A percentile compares a stretch with the other conserved stretches of the same genome.
phyloP scores from a whole-genome alignment of 1,140 invertebrate species.

The Aphelinus certus region DNA sequence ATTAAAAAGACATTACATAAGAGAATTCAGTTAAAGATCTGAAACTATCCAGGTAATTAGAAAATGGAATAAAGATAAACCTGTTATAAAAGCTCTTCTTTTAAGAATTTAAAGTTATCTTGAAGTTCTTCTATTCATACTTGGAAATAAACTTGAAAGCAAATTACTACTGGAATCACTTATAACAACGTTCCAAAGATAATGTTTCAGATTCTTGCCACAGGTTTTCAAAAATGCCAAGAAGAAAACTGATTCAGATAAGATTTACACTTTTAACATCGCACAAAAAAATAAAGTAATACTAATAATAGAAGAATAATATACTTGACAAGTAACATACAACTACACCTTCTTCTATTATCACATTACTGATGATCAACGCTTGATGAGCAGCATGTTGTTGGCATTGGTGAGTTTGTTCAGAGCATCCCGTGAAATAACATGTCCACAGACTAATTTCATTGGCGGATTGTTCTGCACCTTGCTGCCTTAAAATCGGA shows the following conservation, averaged over 20 bases:
- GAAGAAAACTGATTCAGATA: constrained; percentile 16
- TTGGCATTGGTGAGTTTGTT: constrained; percentile 92
- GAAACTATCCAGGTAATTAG: no score
- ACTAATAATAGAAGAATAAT: constrained; percentile 34
- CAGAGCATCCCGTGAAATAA: constrained; percentile 96
- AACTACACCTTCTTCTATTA: constrained; percentile 44
- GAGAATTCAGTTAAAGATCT: no score
- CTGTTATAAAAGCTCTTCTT: neutral
- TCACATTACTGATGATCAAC: constrained; percentile 74
- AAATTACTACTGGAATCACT: no score
- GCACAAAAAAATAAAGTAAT: constrained; percentile 38
- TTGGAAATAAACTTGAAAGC: constrained; percentile 22
- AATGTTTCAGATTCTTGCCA: neutral
- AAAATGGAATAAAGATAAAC: neutral
- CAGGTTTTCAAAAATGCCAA: constrained; percentile 26
- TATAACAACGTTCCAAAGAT: no score
- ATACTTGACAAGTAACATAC: constrained; percentile 34
- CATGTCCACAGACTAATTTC: constrained; percentile 96
- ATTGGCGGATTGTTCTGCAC: constrained; percentile 97
- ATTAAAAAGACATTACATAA: no score
- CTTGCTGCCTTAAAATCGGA: constrained; percentile 96
- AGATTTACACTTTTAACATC: constrained; percentile 17
- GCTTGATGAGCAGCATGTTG: constrained; percentile 73
- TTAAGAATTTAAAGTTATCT: constrained; percentile 4
- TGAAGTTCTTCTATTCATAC: constrained; percentile 3